Conservation (phyloP, 2,888 invertebrate species). For the Monopis laevigella region DNA sequence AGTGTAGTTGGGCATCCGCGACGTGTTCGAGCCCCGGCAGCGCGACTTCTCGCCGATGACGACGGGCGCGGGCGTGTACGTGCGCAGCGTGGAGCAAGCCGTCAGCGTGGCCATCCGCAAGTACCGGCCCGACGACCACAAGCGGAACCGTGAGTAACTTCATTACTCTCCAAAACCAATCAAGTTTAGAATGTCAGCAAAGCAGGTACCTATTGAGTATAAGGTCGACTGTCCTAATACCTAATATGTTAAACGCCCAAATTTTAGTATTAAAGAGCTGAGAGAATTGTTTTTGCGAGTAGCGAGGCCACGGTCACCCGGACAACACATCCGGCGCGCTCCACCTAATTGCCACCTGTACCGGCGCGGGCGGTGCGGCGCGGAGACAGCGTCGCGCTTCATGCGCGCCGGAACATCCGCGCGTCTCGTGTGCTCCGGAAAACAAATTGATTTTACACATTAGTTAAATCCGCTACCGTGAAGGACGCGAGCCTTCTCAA, state of each 20-base stretch:
- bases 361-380: constrained; percentile 15
- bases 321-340: constrained; percentile 39
- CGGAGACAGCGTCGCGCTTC: constrained; percentile 19
- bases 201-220: too few species aligned
- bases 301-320: constrained; percentile 9
- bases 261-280: too few species aligned
- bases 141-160: constrained; percentile 56
- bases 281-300: constrained; percentile 8
- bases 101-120: constrained; percentile 85
- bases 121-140: constrained; percentile 69
- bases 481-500: constrained; percentile 21
- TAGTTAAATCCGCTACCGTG: constrained; percentile 31
- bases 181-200: too few species aligned
- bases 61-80: constrained; percentile 77
- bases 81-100: constrained; percentile 84
- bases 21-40: constrained; percentile 82
- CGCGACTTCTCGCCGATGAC: constrained; percentile 85
- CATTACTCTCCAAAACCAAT: too few species aligned
- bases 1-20: constrained; percentile 76
- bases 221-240: too few species aligned
- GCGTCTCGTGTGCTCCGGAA: constrained; percentile 34
- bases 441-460: constrained; percentile 36
- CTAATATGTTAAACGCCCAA: too few species aligned
- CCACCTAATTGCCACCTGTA: constrained; percentile 37
- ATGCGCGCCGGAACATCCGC: constrained; percentile 35